Evolutionary conservation across 2,113 vertebrate genomes (phyloP), one percentile per base, ranked within the genome.

Genomic region (Anoura caudifer): DNA sequence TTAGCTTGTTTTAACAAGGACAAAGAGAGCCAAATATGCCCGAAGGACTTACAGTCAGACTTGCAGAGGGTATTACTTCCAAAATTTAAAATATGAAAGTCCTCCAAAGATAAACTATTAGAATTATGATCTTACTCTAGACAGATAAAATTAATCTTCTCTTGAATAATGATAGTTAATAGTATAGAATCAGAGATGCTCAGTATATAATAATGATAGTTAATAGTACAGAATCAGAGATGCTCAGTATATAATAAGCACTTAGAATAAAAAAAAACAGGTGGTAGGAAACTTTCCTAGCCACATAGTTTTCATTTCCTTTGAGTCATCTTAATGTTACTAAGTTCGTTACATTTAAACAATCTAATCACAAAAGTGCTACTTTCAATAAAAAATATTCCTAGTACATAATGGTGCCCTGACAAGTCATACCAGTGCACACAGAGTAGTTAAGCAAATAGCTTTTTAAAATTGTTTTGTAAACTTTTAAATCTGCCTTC

Each of bases 1-100:
- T 91, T 67, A 87, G 31, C 43, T 95, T 85, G 84, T 90, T 95
- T 90, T 90, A 93, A 90, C 10, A 95, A 85, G 54, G 41, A 86
- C 61, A 70, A 73, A 94, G 31, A 56, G 16, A 92, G 47, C 38
- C 75, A 93, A 93, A 72, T 20, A 61, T 52, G 31, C 17, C 43
- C 47, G 59, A 73, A 81, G 65, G 63, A 73, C 86, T 92, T 61
- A 92, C 6, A 65, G 24, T 75, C 65, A 90, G 38, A 50, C 28
- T 43, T 70, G 33, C 70, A 92, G 20, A 87, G 15, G n/a, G 65
- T 77, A 83, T 85, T 84, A 95, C 33, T 73, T 73, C 3, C 38
- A 72, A 95, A 85, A 67, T 79, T 92, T 90, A 75, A 89, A 92
- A 92, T 59, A 85, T 36, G 43, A 89, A 92, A 80, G 28, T 36